Evolutionary conservation across 2,797 vertebrate genomes (phyloP).

Genomic region (Galaxias olidus): DNA sequence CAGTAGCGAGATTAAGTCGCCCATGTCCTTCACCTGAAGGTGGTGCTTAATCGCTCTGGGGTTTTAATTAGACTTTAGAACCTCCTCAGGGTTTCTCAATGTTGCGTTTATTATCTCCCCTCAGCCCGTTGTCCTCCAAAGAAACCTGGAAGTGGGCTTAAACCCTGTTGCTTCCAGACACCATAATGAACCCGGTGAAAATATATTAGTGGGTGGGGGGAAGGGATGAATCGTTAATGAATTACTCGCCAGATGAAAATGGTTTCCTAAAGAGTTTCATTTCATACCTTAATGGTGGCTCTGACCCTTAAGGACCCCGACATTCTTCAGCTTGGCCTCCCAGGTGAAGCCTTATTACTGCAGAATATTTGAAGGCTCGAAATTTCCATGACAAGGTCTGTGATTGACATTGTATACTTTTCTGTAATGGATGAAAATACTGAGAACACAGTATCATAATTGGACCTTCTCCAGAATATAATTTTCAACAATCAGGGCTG

Average conservation of each 20-base stretch:
- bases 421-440: neutral
- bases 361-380: conserved; percentile 11
- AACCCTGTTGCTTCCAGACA: conserved; percentile 33
- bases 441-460: neutral
- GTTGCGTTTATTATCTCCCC: conserved; percentile 34
- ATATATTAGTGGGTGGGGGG: conserved; percentile 49
- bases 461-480: neutral
- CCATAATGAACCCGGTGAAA: conserved; percentile 49
- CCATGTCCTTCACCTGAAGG: neutral
- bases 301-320: conserved; percentile 38
- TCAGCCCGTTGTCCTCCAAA: conserved; percentile 27
- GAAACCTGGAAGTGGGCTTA: conserved; percentile 25
- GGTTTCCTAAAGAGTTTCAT: conserved; percentile 55
- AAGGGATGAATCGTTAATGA: conserved; percentile 65
- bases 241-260: conserved; percentile 57
- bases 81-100: conserved; percentile 12
- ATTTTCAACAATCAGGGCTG: too few species aligned
- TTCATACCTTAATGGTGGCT: conserved; percentile 59
- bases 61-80: conserved; percentile 24
- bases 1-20: neutral
- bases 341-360: conserved; percentile 4
- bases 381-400: neutral
- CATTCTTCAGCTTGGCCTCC: conserved; percentile 16
- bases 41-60: neutral
- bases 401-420: neutral